phyloP scores from a whole-genome alignment of 2,797 vertebrate species.

The Acanthornis magna region DNA sequence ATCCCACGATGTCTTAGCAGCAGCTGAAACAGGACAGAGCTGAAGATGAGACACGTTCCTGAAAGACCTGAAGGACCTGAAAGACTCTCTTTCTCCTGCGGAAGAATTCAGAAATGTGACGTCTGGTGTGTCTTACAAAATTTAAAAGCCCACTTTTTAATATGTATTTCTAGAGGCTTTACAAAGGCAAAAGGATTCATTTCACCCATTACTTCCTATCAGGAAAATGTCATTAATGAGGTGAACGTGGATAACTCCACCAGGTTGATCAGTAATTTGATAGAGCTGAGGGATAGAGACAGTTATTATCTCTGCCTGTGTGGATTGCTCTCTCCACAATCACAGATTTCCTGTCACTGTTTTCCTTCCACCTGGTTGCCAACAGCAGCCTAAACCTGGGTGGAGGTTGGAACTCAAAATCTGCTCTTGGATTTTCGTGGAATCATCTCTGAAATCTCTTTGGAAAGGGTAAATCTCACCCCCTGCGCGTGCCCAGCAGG shows the following conservation, averaged over 20 bases:
- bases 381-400: background rate
- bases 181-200: background rate
- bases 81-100: background rate
- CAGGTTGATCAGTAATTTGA: background rate
- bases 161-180: background rate
- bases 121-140: background rate
- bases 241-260: background rate
- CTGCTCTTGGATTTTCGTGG: background rate
- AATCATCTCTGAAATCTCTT: background rate
- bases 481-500: background rate
- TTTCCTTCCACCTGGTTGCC: background rate
- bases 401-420: background rate
- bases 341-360: background rate
- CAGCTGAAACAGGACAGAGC: background rate
- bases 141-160: background rate
- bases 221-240: background rate
- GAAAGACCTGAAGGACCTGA: background rate
- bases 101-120: background rate
- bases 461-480: background rate
- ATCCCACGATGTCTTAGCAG: background rate
- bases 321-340: background rate
- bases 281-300: background rate
- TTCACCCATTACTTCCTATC: background rate
- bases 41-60: background rate
- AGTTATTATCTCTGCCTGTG: background rate